Evolutionary conservation across 2,797 vertebrate genomes (phyloP).

Genomic region (Prionace glauca): DNA sequence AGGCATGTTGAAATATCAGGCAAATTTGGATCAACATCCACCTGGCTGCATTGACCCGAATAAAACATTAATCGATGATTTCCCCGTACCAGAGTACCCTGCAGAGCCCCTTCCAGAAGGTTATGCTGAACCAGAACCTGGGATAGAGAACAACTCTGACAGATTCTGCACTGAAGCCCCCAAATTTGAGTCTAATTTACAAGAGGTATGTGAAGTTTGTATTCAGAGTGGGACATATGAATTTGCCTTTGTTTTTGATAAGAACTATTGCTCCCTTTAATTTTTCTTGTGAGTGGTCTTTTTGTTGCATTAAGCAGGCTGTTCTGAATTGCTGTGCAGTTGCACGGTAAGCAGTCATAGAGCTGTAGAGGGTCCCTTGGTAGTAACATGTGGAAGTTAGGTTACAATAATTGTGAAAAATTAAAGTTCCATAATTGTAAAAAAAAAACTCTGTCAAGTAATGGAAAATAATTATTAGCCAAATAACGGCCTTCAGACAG

Average conservation of each 20-base stretch:
- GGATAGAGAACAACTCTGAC: conserved; percentile 49
- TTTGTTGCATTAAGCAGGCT: not conserved
- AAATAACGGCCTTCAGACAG: too few species aligned
- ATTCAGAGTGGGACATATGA: not conserved
- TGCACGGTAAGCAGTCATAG: not conserved
- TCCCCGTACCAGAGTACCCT: conserved; percentile 45
- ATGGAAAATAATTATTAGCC: too few species aligned
- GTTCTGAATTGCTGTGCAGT: not conserved
- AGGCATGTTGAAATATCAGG: conserved; percentile 87
- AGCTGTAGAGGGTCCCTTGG: not conserved
- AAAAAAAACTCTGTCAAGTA: too few species aligned
- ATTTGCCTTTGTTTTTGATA: not conserved
- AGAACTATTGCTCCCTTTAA: not conserved
- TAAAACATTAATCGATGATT: conserved; percentile 54
- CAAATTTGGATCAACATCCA: conserved; percentile 77
- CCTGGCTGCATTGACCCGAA: conserved; percentile 80
- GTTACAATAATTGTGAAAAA: too few species aligned
- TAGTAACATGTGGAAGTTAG: not conserved
- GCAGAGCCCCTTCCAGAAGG: conserved; percentile 44
- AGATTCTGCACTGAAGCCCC: conserved; percentile 72
- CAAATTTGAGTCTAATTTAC: conserved; percentile 77
- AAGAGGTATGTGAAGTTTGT: conserved; percentile 70
- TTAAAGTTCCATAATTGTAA: too few species aligned
- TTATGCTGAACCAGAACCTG: conserved; percentile 48
- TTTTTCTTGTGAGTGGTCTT: not conserved